phyloP scores from a whole-genome alignment of 2,888 invertebrate genomes.

The Plagodis pulveraria region DNA sequence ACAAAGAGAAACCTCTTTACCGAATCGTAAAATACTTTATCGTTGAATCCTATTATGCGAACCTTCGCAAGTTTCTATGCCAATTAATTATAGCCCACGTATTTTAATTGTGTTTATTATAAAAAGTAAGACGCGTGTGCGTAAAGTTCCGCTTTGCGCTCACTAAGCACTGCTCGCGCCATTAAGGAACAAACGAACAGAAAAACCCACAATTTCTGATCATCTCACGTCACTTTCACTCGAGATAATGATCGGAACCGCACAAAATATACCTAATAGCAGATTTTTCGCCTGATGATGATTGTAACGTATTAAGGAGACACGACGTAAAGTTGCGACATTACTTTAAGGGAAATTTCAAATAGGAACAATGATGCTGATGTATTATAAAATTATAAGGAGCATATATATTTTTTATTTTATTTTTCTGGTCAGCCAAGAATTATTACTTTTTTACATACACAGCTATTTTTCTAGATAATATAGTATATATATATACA shows the following conservation, averaged over 20 bases:
- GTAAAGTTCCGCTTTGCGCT: constrained; percentile 24
- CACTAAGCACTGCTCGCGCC: constrained; percentile 16
- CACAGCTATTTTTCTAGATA: too few species aligned
- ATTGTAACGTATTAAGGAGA: constrained; percentile 2
- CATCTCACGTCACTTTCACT: constrained; percentile 38
- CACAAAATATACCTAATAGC: constrained; percentile 33
- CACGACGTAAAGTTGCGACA: constrained; percentile 2
- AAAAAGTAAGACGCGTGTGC: constrained; percentile 5
- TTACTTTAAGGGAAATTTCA: not conserved
- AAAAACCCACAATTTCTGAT: constrained; percentile 31
- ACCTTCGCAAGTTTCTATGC: constrained; percentile 12
- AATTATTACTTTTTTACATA: too few species aligned
- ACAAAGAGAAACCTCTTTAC: constrained; percentile 19
- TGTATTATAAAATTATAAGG: too few species aligned
- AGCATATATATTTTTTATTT: too few species aligned
- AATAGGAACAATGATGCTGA: not conserved
- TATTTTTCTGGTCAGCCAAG: too few species aligned
- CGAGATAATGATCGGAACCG: constrained; percentile 39
- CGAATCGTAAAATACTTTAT: constrained; percentile 11
- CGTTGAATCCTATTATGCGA: constrained; percentile 18
- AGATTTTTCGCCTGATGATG: constrained; percentile 21
- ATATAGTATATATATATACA: too few species aligned
- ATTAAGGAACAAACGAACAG: constrained; percentile 25
- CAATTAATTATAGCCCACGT: constrained; percentile 6
- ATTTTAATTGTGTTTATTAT: constrained; percentile 12